Evolutionary conservation across 2,113 vertebrate species (phyloP).

Genomic region (Rhinopomastus cyanomelas): DNA sequence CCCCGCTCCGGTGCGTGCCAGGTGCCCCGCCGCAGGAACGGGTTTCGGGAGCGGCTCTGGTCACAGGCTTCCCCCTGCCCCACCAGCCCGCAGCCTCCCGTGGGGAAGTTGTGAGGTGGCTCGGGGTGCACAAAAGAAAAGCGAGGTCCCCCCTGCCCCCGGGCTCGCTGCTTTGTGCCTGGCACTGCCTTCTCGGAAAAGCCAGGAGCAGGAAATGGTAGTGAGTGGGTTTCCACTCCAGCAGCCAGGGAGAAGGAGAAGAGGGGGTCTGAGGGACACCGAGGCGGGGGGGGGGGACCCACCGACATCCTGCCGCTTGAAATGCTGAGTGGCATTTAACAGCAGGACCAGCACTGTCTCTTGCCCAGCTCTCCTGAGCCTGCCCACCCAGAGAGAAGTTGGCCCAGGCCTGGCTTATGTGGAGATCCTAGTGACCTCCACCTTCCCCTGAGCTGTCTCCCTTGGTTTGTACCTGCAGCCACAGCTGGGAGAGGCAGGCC

Average conservation of each 20-base stretch:
- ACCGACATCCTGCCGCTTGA: neutral
- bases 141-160: neutral
- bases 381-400: neutral
- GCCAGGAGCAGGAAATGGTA: neutral
- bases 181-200: neutral
- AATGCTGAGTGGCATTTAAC: neutral
- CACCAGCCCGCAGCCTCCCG: neutral
- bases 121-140: neutral
- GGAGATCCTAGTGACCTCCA: neutral
- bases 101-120: neutral
- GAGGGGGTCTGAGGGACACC: neutral
- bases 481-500: neutral
- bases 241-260: neutral
- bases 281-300: neutral
- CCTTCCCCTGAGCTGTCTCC: neutral
- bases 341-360: neutral
- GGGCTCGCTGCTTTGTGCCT: neutral
- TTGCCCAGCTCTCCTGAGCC: neutral
- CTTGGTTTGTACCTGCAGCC: neutral
- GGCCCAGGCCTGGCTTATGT: neutral
- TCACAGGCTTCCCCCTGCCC: neutral
- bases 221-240: neutral
- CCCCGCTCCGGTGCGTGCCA: no score
- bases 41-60: neutral
- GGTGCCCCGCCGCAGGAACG: neutral